phyloP scores from a whole-genome alignment of 1,140 invertebrate genomes.

The Musca vetustissima region DNA sequence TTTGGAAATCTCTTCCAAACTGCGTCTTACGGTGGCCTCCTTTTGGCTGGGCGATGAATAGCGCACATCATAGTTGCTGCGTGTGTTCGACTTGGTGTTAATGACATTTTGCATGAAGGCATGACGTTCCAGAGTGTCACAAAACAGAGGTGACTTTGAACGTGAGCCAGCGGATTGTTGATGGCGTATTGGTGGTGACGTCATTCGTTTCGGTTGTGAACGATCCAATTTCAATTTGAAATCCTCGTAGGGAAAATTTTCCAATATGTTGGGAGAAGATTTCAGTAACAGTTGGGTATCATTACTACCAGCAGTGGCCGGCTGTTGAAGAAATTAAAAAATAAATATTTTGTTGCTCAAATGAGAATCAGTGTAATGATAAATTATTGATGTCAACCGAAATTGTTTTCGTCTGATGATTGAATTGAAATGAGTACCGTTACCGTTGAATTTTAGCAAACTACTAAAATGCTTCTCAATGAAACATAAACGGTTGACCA shows the following conservation, averaged over 20 bases:
- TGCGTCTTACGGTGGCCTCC: constrained; percentile 47
- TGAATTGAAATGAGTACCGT: constrained; percentile 38
- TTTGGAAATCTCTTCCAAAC: constrained; percentile 52
- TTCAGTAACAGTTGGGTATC: constrained; percentile 34
- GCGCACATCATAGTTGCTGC: constrained; percentile 4
- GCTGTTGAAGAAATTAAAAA: neutral
- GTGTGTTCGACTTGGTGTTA: constrained; percentile 35
- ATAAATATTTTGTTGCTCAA: neutral
- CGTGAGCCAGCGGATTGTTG: neutral
- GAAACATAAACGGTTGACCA: neutral
- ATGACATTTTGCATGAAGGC: constrained; percentile 51
- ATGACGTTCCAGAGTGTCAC: constrained; percentile 49
- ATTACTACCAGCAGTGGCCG: constrained; percentile 15
- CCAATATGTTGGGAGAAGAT: constrained; percentile 51
- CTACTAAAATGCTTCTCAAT: neutral
- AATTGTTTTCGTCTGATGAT: neutral
- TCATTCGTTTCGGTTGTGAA: constrained; percentile 29
- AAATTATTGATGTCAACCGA: neutral
- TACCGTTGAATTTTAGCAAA: constrained; percentile 51
- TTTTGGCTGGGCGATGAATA: constrained; percentile 50
- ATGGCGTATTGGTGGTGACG: constrained; percentile 11
- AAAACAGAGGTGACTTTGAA: constrained; percentile 40
- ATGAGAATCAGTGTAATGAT: neutral
- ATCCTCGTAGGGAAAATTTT: constrained; percentile 51
- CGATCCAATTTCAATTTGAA: constrained; percentile 36